Evolutionary conservation across 2,797 vertebrate genomes (phyloP), one percentile per base, ranked within the genome.

Genomic region (Sternotherus odoratus): DNA sequence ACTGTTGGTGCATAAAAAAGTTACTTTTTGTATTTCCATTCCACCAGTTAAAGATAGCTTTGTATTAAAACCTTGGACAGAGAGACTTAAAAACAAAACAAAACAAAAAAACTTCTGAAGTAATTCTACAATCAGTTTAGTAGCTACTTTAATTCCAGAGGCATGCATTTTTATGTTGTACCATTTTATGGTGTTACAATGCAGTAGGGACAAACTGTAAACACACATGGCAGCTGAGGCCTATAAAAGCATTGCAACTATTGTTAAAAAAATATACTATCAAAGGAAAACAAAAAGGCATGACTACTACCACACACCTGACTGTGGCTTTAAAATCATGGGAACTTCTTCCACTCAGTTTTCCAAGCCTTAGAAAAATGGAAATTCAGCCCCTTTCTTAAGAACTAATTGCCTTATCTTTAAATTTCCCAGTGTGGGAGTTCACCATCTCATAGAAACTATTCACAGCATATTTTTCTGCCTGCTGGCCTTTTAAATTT

Each of bases 21-120:
- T 88, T 87, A 91, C 50, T 82, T 43, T 89, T 85, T 85, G 66
- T 33, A 83, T 56, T 60, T 83, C 12, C 28, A 2, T 13, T 60
- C 57, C 69, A 92, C 74, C 19, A 78, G 36, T 85, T 56, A 86
- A 30, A 57, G 21, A 66, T 83, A 91, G 49, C 81, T 87, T 77
- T 60, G 79, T 50, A 94, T 91, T 53, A 89, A 88, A 93, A 82
- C 2, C 33, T 87, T 4, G 2, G 24, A 46, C 11, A 33, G 1
- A 23, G 1, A n/a, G 11, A 80, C 50, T 7, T 21, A 72, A 21
- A n/a, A 88, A 86, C 11, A 63, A 63, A 63, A 63, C 33, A 63
- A 63, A 63, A n/a, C 33, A 63, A 60, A 53, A 60, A 60, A 15
- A 16, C 33, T 4, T 23, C 46, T 85, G n/a, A 91, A 94, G 43